phyloP scores from a whole-genome alignment of 2,888 invertebrate species.

The Scaptomyza cyrtandrae region DNA sequence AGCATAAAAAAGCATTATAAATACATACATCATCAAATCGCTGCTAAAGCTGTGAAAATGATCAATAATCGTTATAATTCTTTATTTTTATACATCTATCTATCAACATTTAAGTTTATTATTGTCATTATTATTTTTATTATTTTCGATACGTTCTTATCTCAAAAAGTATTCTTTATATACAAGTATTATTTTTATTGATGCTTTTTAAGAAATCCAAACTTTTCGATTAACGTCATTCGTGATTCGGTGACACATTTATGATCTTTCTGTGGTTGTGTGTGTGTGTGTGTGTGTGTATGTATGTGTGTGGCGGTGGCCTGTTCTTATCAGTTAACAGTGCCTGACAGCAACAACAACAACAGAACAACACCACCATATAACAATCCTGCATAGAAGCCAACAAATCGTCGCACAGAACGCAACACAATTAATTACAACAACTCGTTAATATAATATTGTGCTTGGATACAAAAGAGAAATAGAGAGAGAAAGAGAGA shows the following conservation, averaged over 20 bases:
- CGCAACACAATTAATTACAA: conserved; percentile 53
- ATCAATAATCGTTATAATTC: conserved; percentile 44
- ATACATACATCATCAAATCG: conserved; percentile 56
- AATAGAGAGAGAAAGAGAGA: too few relatives aligned
- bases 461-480: conserved; percentile 36
- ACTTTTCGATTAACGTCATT: conserved; percentile 48
- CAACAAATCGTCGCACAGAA: conserved; percentile 24
- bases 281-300: not conserved
- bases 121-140: not conserved
- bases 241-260: conserved; percentile 69
- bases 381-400: conserved; percentile 35
- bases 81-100: conserved; percentile 16
- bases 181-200: conserved; percentile 7
- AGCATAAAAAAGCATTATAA: conserved; percentile 72
- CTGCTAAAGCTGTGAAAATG: conserved; percentile 53
- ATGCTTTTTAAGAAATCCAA: conserved; percentile 16
- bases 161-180: conserved; percentile 1
- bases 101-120: conserved; percentile 6
- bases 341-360: conserved; percentile 2
- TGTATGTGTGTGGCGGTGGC: conserved; percentile 12
- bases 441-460: conserved; percentile 52
- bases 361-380: conserved; percentile 20
- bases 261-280: conserved; percentile 23
- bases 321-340: conserved; percentile 58
- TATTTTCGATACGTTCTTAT: conserved; percentile 23